phyloP scores from a whole-genome alignment of 2,888 invertebrate species.

The Gonocerus acuteangulatus region DNA sequence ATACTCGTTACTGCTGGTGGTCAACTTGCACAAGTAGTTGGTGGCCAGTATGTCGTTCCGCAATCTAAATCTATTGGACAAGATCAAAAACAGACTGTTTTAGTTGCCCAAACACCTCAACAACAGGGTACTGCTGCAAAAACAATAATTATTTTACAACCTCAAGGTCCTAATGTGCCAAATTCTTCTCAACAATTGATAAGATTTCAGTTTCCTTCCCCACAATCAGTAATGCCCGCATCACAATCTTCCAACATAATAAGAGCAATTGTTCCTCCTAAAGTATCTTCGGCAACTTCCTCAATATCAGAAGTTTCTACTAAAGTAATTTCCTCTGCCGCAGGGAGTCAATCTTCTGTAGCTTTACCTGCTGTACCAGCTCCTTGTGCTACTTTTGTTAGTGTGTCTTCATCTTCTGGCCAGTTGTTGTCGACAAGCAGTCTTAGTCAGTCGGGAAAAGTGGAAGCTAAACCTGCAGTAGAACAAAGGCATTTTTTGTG shows the following conservation, averaged over 20 bases:
- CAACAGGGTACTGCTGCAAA: constrained; percentile 58
- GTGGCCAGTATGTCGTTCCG: constrained; percentile 58
- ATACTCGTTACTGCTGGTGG: constrained; percentile 47
- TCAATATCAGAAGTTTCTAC: neutral
- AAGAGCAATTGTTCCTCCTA: constrained; percentile 11
- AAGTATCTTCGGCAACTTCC: neutral
- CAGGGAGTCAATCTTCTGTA: constrained; percentile 15
- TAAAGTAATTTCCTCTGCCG: neutral
- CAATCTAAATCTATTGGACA: constrained; percentile 52
- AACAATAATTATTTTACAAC: constrained; percentile 63
- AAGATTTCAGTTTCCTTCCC: constrained; percentile 36
- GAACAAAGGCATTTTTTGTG: constrained; percentile 51
- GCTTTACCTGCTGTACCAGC: constrained; percentile 31
- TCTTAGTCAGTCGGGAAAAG: constrained; percentile 14
- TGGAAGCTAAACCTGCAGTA: constrained; percentile 14
- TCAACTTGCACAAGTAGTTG: constrained; percentile 38
- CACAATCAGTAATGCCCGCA: constrained; percentile 32
- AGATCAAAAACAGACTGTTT: constrained; percentile 55
- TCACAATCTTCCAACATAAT: constrained; percentile 11
- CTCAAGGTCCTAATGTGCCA: constrained; percentile 44
- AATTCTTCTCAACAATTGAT: constrained; percentile 36
- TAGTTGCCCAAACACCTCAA: constrained; percentile 59
- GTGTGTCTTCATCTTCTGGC: constrained; percentile 19
- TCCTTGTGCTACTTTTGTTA: constrained; percentile 32
- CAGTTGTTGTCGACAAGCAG: constrained; percentile 30